Conservation (phyloP, 37 sponge, comb jelly and placozoan genomes). For the Oopsacas minuta region DNA sequence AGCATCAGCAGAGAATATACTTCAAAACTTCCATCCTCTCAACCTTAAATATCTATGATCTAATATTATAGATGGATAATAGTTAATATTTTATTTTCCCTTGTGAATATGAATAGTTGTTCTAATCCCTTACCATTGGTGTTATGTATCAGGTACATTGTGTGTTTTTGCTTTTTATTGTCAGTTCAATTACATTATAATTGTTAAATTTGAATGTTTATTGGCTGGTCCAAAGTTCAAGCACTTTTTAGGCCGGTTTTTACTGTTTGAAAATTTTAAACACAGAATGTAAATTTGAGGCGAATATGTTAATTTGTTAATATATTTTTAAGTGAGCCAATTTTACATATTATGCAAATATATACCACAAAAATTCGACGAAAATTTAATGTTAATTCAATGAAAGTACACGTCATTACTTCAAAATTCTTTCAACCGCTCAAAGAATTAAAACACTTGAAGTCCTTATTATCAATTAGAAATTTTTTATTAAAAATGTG, state of each 20-base stretch:
- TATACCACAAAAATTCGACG: too few relatives aligned
- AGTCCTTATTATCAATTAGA: not conserved
- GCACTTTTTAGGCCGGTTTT: too few relatives aligned
- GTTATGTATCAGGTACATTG: not conserved
- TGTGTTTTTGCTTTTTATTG: constrained; percentile 1
- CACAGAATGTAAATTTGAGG: too few relatives aligned
- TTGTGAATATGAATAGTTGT: not conserved
- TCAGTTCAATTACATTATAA: constrained; percentile 1
- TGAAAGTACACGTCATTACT: too few relatives aligned
- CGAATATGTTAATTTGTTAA: too few relatives aligned
- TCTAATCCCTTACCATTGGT: not conserved
- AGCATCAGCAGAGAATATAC: not conserved
- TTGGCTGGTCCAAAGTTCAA: too few relatives aligned
- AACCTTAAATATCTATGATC: not conserved
- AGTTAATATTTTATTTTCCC: constrained; percentile 1
- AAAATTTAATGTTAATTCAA: too few relatives aligned
- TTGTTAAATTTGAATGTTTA: not conserved
- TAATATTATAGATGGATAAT: not conserved
- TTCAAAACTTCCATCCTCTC: not conserved
- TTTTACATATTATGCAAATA: too few relatives aligned
- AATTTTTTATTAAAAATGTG: not conserved
- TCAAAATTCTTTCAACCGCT: too few relatives aligned
- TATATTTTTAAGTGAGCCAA: too few relatives aligned
- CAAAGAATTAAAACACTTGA: too few relatives aligned
- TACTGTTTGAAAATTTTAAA: too few relatives aligned